phyloP scores from a whole-genome alignment of 2,113 vertebrate genomes.

The Chrysochloris asiatica region DNA sequence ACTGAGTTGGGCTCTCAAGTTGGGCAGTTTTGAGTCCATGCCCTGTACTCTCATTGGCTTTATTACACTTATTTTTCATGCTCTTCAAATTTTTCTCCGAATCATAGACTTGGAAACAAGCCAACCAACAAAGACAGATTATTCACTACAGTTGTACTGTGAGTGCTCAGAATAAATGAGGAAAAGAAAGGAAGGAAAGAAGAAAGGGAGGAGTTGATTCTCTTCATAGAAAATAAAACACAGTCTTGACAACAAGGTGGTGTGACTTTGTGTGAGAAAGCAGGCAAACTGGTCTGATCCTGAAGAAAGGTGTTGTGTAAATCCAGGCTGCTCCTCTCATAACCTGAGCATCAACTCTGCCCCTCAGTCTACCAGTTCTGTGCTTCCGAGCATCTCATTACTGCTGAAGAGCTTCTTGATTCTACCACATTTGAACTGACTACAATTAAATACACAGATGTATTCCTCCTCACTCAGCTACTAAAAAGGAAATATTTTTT shows the following conservation, averaged over 20 bases:
- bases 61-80: background rate
- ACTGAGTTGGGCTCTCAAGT: background rate
- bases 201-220: background rate
- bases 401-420: constrained; percentile 56
- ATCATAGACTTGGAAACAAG: background rate
- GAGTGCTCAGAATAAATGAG: background rate
- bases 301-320: background rate
- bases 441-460: constrained; percentile 77
- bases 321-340: rapidly evolving
- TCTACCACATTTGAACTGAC: constrained; percentile 53
- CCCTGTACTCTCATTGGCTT: background rate
- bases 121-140: background rate
- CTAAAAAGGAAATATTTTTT: constrained; percentile 77
- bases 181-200: background rate
- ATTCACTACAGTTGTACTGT: background rate
- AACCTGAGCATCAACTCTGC: background rate
- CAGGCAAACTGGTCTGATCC: background rate
- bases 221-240: background rate
- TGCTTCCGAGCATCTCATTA: constrained; percentile 44
- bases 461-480: constrained; percentile 66
- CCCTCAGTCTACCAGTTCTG: background rate
- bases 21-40: background rate
- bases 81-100: background rate
- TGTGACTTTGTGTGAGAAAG: background rate
- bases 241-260: background rate